These are phyloP conservation scores for Gymnobelideus leadbeateri DNA, from an alignment of 2,113 vertebrate species.

Conservation along the genomic window DNA sequence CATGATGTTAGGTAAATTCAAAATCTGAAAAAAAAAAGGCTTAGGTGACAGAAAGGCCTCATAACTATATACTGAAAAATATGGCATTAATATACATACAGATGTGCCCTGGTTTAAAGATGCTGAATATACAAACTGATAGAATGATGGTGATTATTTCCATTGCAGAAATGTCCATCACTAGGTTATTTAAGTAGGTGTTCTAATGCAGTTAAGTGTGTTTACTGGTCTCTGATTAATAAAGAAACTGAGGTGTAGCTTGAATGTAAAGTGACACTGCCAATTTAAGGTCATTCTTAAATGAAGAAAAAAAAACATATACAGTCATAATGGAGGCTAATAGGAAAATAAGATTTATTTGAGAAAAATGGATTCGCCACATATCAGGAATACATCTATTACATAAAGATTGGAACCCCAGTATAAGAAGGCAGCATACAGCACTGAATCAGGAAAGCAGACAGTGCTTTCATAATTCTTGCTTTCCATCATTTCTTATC, in stretches of 20 bases:
- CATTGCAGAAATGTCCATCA: not conserved
- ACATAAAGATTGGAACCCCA: not conserved
- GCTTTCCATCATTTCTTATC: fast-evolving
- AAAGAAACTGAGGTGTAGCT: not conserved
- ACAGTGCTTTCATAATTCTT: too few relatives aligned
- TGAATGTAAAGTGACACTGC: not conserved
- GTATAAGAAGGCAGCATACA: not conserved
- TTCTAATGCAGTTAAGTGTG: fast-evolving
- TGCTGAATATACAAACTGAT: not conserved
- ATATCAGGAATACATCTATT: constrained; percentile 31
- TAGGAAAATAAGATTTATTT: constrained; percentile 28
- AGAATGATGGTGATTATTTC: not conserved
- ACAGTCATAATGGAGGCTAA: not conserved
- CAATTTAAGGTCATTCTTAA: not conserved
- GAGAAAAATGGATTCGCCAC: not conserved
- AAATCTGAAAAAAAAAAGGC: not conserved
- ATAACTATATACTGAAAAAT: not conserved
- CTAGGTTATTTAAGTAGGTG: not conserved
- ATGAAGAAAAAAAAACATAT: not conserved
- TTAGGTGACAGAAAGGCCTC: not conserved
- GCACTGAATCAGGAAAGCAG: not conserved
- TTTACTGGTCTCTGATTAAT: not conserved
- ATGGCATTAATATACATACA: not conserved
- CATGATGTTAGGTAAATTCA: not conserved
- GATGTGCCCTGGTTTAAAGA: too few relatives aligned